Conservation (phyloP, 2,113 vertebrate species). For the Gymnorhina tibicen region DNA sequence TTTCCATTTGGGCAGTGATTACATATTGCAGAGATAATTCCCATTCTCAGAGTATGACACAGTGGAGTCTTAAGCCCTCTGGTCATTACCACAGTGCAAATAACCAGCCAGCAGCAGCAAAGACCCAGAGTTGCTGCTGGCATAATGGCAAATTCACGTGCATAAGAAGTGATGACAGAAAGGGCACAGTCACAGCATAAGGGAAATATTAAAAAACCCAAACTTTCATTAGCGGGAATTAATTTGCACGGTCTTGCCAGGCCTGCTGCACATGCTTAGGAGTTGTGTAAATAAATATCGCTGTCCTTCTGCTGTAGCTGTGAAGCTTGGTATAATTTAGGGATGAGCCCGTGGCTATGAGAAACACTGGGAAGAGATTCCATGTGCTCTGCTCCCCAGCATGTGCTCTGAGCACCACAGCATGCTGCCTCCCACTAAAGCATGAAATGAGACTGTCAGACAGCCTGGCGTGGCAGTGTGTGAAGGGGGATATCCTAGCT, state of each 20-base stretch:
- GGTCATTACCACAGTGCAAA: background rate
- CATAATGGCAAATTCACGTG: background rate
- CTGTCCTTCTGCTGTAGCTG: background rate
- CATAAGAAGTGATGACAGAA: background rate
- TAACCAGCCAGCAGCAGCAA: background rate
- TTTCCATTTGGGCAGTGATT: background rate
- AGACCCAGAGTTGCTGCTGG: background rate
- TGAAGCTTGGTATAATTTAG: background rate
- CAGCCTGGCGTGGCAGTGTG: background rate
- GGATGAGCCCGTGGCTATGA: background rate
- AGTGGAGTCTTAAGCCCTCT: background rate
- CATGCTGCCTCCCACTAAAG: background rate
- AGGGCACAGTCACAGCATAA: background rate
- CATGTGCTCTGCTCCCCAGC: fast-evolving
- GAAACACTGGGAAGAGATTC: background rate
- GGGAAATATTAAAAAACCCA: background rate
- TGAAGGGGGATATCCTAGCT: background rate
- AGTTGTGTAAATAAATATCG: background rate
- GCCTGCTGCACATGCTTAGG: background rate
- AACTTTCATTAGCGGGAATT: constrained; percentile 24
- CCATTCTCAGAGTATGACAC: background rate
- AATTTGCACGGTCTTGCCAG: background rate
- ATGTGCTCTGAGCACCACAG: background rate
- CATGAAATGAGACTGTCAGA: background rate
- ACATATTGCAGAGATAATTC: background rate